Base-by-base conservation (phyloP, 1,140 invertebrate species). In the Asobara japonica region DNA sequence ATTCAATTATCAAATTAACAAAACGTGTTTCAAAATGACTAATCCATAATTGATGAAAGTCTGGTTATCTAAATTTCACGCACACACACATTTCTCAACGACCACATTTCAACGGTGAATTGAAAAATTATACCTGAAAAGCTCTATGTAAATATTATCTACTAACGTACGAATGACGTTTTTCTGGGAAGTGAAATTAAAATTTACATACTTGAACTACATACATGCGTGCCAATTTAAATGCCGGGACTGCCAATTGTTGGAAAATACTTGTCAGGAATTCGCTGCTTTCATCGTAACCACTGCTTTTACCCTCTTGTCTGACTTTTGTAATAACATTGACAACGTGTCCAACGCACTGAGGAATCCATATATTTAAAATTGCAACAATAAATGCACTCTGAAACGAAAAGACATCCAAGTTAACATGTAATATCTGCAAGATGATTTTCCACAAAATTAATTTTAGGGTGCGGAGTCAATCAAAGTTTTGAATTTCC, bases 341-440 rank as follows among this genome's bases (percentile, higher is more conserved):
- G 20, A 96, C 91, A 16, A 96, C 80, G 73, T 91, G 89, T 38
- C 95, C 94, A 20, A 97, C 87, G 67, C 92, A 79, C 73, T 92
- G 87, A 1, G 95, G 95, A 75, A 96, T 93, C 83, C 94, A 89
- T 73, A 96, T 94, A 80, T 97, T 97, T 69, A 95, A 87, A 56
- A 93, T 76, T 1, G 95, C 95, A 64, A 95, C 94, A 74, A 91
- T 85, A 29, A 96, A 82, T 11, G 95, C 94, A 78, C 93, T 93
- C 95, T 96, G 80, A 65, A 88, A 88, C 69, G 76, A 38, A 51
- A 72, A 64, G n/a, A n/a, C n/a, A n/a, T n/a, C n/a, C n/a, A n/a
- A n/a, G 36, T 4, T 33, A 33, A 41, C 10, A 11, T 2, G n/a
- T 3, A 45, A 16, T 45, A 16, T 16, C 7, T n/a, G n/a, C n/a